These are phyloP conservation scores for Cyprinodon variegatus DNA, from an alignment of 2,113 vertebrate genomes.

Conservation along the genomic window DNA sequence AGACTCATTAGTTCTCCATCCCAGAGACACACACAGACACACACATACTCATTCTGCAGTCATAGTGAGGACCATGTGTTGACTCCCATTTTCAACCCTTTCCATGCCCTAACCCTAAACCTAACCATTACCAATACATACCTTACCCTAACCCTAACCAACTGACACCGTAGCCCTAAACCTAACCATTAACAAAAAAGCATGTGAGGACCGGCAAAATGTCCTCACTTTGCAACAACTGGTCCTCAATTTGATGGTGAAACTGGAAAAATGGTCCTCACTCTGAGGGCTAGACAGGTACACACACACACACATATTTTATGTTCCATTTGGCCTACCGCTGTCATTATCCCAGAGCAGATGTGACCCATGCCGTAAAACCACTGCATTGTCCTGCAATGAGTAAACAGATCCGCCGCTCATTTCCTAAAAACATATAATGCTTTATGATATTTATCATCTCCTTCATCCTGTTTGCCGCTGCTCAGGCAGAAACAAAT, in stretches of 20 bases:
- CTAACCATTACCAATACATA: too few relatives aligned
- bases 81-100: too few relatives aligned
- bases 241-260: too few relatives aligned
- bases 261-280: too few relatives aligned
- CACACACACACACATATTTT: conserved; percentile 41
- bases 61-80: too few relatives aligned
- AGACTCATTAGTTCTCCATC: conserved; percentile 70
- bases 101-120: too few relatives aligned
- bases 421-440: conserved; percentile 20
- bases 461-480: background rate
- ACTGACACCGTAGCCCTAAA: too few relatives aligned
- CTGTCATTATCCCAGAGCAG: conserved; percentile 74
- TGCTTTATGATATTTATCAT: conserved; percentile 27
- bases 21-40: conserved; percentile 23
- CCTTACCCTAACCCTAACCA: too few relatives aligned
- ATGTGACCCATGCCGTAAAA: conserved; percentile 74
- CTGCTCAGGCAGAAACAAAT: background rate
- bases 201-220: too few relatives aligned
- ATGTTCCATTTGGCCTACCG: conserved; percentile 75
- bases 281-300: background rate
- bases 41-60: background rate
- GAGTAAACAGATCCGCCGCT: conserved; percentile 18
- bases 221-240: too few relatives aligned
- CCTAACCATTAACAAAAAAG: too few relatives aligned
- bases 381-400: conserved; percentile 57